phyloP scores from a whole-genome alignment of 2,113 vertebrate species.

The Menura novaehollandiae region DNA sequence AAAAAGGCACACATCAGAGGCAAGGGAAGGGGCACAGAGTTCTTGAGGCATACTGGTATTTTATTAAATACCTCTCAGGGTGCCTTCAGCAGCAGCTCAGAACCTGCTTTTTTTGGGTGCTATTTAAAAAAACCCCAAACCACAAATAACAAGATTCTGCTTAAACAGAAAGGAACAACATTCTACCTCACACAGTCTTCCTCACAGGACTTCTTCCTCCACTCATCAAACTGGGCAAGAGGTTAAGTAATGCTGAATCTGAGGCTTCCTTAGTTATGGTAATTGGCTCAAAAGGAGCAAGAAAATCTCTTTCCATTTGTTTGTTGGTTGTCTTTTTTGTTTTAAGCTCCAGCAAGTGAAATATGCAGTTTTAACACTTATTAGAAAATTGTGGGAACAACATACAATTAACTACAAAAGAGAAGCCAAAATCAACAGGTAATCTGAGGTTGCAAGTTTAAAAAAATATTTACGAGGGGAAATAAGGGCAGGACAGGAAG shows the following conservation, averaged over 20 bases:
- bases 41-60: neutral
- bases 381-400: neutral
- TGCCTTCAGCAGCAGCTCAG: neutral
- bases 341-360: neutral
- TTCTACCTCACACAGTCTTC: neutral
- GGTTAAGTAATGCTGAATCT: neutral
- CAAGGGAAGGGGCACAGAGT: neutral
- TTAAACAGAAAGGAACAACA: neutral
- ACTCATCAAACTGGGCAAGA: neutral
- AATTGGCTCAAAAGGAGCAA: neutral
- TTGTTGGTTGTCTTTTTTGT: neutral
- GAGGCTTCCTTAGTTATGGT: neutral
- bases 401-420: neutral
- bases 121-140: neutral
- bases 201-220: neutral
- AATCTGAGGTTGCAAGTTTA: neutral
- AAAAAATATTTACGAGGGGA: neutral
- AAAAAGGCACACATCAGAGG: neutral
- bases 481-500: neutral
- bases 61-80: neutral
- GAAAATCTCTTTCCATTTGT: neutral
- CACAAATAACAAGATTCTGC: neutral
- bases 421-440: neutral
- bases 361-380: neutral
- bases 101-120: neutral